Conservation (phyloP, 2,797 vertebrate genomes). For the Trematomus bernacchii region DNA sequence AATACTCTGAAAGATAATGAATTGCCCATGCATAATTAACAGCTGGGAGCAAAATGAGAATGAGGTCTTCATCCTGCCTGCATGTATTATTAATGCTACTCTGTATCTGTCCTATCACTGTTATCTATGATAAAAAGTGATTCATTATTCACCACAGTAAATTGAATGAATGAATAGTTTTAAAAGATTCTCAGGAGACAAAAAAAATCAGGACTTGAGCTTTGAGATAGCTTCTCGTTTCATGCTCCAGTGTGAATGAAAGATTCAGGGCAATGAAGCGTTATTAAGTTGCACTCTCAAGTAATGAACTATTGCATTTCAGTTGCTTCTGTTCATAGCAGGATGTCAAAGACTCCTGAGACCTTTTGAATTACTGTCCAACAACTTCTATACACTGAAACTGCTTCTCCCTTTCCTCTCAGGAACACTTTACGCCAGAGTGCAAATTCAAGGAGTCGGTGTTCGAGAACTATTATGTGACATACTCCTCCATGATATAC, state of each 20-base stretch:
- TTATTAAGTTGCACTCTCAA: constrained; percentile 43
- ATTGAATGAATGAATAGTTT: constrained; percentile 64
- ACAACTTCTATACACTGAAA: constrained; percentile 35
- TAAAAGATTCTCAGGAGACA: constrained; percentile 43
- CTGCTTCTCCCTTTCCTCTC: constrained; percentile 55
- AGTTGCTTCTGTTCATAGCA: constrained; percentile 36
- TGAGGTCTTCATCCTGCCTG: constrained; percentile 52
- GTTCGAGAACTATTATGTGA: constrained; percentile 99
- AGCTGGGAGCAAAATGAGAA: constrained; percentile 55
- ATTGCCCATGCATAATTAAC: constrained; percentile 71
- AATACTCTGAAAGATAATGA: constrained; percentile 56
- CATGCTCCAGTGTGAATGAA: constrained; percentile 11
- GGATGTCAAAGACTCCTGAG: constrained; percentile 37
- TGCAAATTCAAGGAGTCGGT: constrained; percentile 99
- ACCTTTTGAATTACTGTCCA: constrained; percentile 44
- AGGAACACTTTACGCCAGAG: constrained; percentile 99
- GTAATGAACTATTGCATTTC: constrained; percentile 57
- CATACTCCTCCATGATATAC: constrained; percentile 99
- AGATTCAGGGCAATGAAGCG: background rate
- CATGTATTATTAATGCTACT: constrained; percentile 75
- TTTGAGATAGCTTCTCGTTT: constrained; percentile 16
- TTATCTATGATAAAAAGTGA: constrained; percentile 63
- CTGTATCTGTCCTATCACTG: constrained; percentile 61
- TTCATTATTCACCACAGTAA: constrained; percentile 72
- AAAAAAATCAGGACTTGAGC: constrained; percentile 24